Evolutionary conservation across 2,797 vertebrate species (phyloP), one percentile per base, ranked within the genome.

Genomic region (Gymnothorax reevesii): DNA sequence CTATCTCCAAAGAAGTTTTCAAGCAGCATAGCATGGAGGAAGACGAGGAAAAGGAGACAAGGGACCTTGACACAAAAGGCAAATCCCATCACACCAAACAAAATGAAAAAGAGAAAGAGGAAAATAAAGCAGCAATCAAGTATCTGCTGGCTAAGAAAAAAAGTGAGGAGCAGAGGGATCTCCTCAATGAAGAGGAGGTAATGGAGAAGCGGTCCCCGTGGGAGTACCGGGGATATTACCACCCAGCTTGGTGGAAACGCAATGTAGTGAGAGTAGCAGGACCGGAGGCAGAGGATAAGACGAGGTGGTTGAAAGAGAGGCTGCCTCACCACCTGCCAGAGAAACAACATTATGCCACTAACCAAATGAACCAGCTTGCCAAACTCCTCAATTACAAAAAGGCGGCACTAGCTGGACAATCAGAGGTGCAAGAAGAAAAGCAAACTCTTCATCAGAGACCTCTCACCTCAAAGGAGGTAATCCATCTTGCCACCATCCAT

Each of bases 401-500:
- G 84, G 94, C 95, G 0, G 95, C 96, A 22, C 93, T 95, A 75
- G 94, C 95, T 4, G 91, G 89, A 49, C 89, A 96, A 27, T 92
- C 95, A 1, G 93, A 93, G 89, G 95, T 94, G 0, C 91, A 94
- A 88, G 92, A 91, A 0, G 90, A 91, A 83, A 94, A 94, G 84
- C 95, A 90, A 33, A 93, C 88, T 82, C 90, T 90, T 0, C 93
- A 91, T 80, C 95, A 96, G 90, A 95, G 93, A 88, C 92, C 93
- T 57, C 94, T 97, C 84, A 96, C 92, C 0, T 94, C 95, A 59
- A 96, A 97, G 73, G 97, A 99, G 98, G 98, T 98, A 96, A 90
- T 42, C 33, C 33, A 42, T 42, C 33, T 42, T 42, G 33, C 33
- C 33, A 42, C 33, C 20, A 79, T 62, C 33, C 33, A 42, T 42